Percentiles rank a stretch among this genome's conserved stretches.
These are phyloP conservation scores for Neoarius graeffei DNA, from an alignment of 2,113 vertebrate genomes.

Conservation along the genomic window DNA sequence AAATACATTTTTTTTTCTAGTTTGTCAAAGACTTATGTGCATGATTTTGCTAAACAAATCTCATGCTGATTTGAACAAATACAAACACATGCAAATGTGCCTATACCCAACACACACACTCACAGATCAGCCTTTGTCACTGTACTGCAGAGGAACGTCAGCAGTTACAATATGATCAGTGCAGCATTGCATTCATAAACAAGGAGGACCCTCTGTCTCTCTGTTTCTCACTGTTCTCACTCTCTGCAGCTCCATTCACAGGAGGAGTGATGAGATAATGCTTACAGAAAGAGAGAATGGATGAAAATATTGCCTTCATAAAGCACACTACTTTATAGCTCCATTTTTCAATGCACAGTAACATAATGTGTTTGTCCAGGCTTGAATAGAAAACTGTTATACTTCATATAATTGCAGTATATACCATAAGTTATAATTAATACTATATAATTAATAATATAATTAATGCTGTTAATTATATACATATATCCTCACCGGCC, in stretches of 20 bases:
- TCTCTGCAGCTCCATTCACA: constrained; percentile 25
- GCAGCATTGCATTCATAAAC: constrained; percentile 35
- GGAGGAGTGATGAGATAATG: not conserved
- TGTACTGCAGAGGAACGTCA: constrained; percentile 37
- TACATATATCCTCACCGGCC: not conserved
- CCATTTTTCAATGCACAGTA: not conserved
- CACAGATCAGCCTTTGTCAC: constrained; percentile 33
- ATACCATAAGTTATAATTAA: not conserved
- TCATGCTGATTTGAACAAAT: not conserved
- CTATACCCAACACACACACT: not conserved
- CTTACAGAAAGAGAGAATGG: not conserved
- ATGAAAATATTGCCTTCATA: constrained; percentile 17
- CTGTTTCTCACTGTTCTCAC: not conserved
- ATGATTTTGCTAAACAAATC: constrained; percentile 1
- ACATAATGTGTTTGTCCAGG: not conserved
- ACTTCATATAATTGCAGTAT: not conserved
- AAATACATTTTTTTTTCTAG: not conserved
- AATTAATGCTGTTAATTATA: not conserved
- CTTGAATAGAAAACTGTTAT: not conserved
- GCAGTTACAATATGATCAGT: constrained; percentile 32
- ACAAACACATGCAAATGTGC: not conserved
- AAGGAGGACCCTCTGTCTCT: constrained; percentile 5
- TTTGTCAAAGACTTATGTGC: not conserved
- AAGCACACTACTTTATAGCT: not conserved
- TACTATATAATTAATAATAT: too few relatives aligned